Evolutionary conservation across 2,113 vertebrate genomes (phyloP), one percentile per base, ranked within the genome.

Genomic region (Oryzias javanicus): DNA sequence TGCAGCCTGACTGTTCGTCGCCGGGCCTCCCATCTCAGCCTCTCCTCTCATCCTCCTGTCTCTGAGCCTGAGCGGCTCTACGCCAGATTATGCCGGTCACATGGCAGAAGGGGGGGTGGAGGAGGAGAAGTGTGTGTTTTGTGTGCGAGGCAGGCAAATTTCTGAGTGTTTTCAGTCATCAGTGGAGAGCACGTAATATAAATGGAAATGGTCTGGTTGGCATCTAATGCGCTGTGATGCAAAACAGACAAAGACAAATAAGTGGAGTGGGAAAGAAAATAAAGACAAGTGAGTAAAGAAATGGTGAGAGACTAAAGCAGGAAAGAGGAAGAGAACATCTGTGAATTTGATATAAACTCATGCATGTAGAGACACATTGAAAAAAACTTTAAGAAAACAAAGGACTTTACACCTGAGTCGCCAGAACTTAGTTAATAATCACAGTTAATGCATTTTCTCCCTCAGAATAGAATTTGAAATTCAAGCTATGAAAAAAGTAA

Each of bases 71-170:
- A 47, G 42, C 46, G 7, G 46, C 67, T 69, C 29, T 13, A 55
- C 14, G 48, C 7, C 54, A 70, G 68, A 71, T 77, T 70, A 78
- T 47, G 44, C 48, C 2, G 14, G 70, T 75, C 46, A 51, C 74
- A 61, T 5, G 16, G 46, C 13, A 14, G 27, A 49, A 25, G 51
- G 40, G 46, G 17, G 14, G 54, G n/a, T 24, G 41, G 22, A 13
- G 50, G 0, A 6, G 52, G 48, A 16, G 4, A 15, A 20, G 10
- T 4, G 14, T 44, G 42, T 44, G 42, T 47, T n/a, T n/a, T 47
- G 46, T 19, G 29, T 6, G 35, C 47, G 40, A 17, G 55, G 35
- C 47, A 27, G 16, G 55, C 20, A 24, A 17, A 20, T 44, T 49
- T 42, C 16, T 10, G 4, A 47, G 53, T 55, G 22, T 12, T 13